A percentile compares a stretch with the other conserved stretches of the same genome.
These are phyloP conservation scores for Drosophila santomea DNA, from an alignment of 1,140 invertebrate species.

Conservation along the genomic window DNA sequence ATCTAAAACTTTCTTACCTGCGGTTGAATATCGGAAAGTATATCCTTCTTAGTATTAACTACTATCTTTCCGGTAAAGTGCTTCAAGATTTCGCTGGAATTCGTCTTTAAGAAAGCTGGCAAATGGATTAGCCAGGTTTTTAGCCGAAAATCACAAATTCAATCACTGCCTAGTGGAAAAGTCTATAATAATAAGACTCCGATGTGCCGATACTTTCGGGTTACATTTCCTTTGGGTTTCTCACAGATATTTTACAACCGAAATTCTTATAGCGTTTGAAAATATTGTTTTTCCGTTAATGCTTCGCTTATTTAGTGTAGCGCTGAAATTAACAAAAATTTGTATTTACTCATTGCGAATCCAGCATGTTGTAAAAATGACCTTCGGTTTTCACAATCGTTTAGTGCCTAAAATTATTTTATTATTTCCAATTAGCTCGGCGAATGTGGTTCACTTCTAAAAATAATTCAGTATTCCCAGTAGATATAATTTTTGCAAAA, in stretches of 20 bases:
- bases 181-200: not conserved
- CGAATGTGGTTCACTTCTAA: conserved; percentile 27
- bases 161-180: not conserved
- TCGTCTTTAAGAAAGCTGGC: too few relatives aligned
- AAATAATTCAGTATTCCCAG: conserved; percentile 21
- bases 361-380: conserved; percentile 6
- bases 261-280: not conserved
- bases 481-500: not conserved
- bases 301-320: conserved; percentile 10
- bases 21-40: too few relatives aligned
- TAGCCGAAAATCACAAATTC: not conserved
- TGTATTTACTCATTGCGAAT: conserved; percentile 12
- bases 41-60: too few relatives aligned
- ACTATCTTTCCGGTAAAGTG: too few relatives aligned
- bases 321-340: conserved; percentile 3
- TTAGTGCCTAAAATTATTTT: not conserved
- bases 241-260: not conserved
- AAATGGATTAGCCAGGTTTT: not conserved
- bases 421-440: conserved; percentile 13
- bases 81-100: too few relatives aligned
- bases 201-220: not conserved
- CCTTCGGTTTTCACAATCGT: conserved; percentile 11
- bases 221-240: not conserved
- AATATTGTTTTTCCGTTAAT: conserved; percentile 4
- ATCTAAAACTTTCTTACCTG: too few relatives aligned